Evolutionary conservation across 2,888 invertebrate species (phyloP).

Genomic region (Ceramica pisi): DNA sequence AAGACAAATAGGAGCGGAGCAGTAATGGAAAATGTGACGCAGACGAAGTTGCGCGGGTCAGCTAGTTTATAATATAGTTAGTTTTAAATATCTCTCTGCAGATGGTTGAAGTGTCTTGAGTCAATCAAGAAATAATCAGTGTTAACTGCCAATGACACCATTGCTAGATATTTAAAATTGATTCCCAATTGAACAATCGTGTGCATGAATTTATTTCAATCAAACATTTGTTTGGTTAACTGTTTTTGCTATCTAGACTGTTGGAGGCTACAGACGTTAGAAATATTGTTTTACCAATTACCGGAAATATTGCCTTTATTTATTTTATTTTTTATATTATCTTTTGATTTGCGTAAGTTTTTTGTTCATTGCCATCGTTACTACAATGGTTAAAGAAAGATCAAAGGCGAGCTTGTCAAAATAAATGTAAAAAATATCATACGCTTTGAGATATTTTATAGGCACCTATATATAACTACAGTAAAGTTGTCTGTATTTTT

Average conservation of each 20-base stretch:
- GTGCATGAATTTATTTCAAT: constrained; percentile 36
- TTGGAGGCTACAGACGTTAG: too few species aligned
- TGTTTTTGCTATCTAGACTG: neutral
- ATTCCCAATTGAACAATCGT: constrained; percentile 50
- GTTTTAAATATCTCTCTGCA: constrained; percentile 3
- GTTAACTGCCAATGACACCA: constrained; percentile 44
- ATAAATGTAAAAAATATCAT: neutral
- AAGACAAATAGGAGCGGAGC: too few species aligned
- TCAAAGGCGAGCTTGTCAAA: neutral
- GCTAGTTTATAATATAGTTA: constrained; percentile 2
- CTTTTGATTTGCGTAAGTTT: neutral
- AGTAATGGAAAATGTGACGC: too few species aligned
- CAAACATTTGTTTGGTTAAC: neutral
- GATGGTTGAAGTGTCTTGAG: neutral
- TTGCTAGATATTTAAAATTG: constrained; percentile 37
- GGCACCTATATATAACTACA: neutral
- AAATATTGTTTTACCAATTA: too few species aligned
- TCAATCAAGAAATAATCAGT: constrained; percentile 35
- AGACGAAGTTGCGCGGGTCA: too few species aligned
- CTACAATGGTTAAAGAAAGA: neutral
- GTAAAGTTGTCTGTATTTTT: neutral
- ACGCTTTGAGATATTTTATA: neutral
- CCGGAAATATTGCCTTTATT: too few species aligned
- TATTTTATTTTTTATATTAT: too few species aligned
- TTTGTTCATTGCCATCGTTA: neutral